Evolutionary conservation across 2,113 vertebrate species (phyloP).

Genomic region (Eira barbara): DNA sequence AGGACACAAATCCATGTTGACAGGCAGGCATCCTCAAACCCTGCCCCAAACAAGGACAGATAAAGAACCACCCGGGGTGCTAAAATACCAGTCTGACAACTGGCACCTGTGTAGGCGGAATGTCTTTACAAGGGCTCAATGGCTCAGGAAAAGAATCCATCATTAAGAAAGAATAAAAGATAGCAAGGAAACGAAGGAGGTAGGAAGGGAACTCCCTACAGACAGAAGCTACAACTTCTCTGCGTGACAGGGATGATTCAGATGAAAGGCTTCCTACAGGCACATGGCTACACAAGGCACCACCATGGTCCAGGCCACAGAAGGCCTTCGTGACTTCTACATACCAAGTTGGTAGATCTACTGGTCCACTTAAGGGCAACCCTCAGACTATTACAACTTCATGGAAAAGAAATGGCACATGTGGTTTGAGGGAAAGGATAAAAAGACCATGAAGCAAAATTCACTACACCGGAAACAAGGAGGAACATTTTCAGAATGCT

Average conservation of each 20-base stretch:
- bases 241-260: not conserved
- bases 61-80: not conserved
- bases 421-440: not conserved
- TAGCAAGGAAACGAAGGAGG: not conserved
- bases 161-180: not conserved
- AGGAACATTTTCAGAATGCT: not conserved
- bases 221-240: not conserved
- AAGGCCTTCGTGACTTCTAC: not conserved
- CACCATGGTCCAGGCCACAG: accelerated
- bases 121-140: not conserved
- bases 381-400: not conserved
- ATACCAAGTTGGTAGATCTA: too few relatives aligned
- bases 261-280: not conserved
- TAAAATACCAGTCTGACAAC: not conserved
- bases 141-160: not conserved
- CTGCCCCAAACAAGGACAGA: not conserved
- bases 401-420: not conserved
- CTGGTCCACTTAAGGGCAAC: not conserved
- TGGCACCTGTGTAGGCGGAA: not conserved
- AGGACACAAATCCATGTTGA: too few relatives aligned
- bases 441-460: not conserved
- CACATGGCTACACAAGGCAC: not conserved
- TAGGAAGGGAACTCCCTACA: not conserved
- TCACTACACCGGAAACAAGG: not conserved
- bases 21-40: not conserved